Conservation (phyloP, 2,888 invertebrate genomes). For the Argyra leucocephala region DNA sequence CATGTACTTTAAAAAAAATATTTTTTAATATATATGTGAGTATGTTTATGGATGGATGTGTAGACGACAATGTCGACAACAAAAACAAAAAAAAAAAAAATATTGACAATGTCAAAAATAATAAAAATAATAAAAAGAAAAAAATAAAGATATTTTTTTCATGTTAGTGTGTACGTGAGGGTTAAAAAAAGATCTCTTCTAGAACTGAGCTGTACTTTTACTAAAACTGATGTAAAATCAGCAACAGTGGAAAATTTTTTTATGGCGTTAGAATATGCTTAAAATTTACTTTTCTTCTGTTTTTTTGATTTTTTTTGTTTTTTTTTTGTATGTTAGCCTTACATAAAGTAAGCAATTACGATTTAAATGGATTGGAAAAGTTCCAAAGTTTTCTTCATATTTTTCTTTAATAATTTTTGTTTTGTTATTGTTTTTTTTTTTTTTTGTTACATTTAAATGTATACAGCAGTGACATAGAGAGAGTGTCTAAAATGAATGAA, state of each 20-base stretch:
- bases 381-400: not conserved
- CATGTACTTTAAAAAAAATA: no score
- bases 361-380: not conserved
- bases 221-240: not conserved
- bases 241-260: not conserved
- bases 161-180: not conserved
- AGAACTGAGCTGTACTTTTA: not conserved
- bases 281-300: not conserved
- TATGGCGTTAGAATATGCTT: not conserved
- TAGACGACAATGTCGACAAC: not conserved
- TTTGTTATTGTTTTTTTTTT: no score
- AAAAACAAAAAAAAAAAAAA: not conserved
- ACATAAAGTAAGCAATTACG: conserved; percentile 1
- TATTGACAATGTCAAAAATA: no score
- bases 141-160: no score
- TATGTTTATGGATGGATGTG: not conserved
- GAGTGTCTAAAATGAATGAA: no score
- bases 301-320: not conserved
- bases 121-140: no score
- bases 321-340: not conserved
- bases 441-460: no score
- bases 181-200: not conserved
- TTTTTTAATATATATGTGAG: not conserved
- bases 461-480: no score
- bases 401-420: no score